These are phyloP conservation scores for Apostichopus parvimensis DNA, from an alignment of 35 echinoderm and acorn worm genomes.

Conservation along the genomic window DNA sequence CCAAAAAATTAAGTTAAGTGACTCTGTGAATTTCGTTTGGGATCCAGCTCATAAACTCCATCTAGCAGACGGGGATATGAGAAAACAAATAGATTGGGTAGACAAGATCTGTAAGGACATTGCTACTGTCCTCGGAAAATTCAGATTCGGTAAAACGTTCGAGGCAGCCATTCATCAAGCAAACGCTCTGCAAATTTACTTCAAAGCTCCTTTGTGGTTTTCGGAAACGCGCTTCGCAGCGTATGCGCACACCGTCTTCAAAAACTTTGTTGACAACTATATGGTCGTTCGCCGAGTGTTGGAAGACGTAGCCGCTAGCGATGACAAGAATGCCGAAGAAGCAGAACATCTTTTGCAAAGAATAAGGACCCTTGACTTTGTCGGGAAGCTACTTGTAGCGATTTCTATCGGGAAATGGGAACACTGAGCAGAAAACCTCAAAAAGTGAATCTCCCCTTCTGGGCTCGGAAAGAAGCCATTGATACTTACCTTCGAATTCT, in stretches of 20 bases:
- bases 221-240: constrained; percentile 9
- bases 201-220: background rate
- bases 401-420: constrained; percentile 1
- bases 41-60: constrained; percentile 1
- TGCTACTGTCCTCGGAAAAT: constrained; percentile 6
- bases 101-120: background rate
- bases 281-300: constrained; percentile 10
- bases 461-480: constrained; percentile 4
- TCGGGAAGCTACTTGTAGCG: background rate
- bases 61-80: background rate
- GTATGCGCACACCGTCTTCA: background rate
- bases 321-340: background rate
- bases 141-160: constrained; percentile 12
- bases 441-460: constrained; percentile 12
- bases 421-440: background rate
- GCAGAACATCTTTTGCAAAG: constrained; percentile 1
- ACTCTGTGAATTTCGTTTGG: background rate
- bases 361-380: constrained; percentile 1
- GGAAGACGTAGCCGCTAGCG: constrained; percentile 9
- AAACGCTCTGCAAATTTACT: constrained; percentile 1
- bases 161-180: background rate
- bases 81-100: background rate
- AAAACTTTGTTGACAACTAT: constrained; percentile 14
- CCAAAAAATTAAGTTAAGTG: no score
- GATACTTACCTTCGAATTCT: background rate